Evolutionary conservation across 2,888 invertebrate genomes (phyloP).

Genomic region (Heliconius ismenius): DNA sequence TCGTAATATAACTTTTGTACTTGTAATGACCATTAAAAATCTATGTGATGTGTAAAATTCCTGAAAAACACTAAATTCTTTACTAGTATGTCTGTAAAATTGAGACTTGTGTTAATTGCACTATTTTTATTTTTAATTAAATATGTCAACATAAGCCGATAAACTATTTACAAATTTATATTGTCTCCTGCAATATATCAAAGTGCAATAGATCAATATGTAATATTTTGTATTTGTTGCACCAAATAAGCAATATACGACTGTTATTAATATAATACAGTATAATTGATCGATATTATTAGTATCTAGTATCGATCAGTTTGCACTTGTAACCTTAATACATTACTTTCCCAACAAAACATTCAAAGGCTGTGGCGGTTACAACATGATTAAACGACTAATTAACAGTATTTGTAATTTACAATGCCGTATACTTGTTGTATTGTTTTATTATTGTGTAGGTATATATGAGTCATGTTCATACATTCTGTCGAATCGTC

Average conservation of each 20-base stretch:
- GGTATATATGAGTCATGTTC: conserved; percentile 3
- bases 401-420: conserved; percentile 8
- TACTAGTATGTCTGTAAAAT: background rate
- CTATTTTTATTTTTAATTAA: background rate
- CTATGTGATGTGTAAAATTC: no score
- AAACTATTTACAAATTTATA: no score
- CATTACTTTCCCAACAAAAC: background rate
- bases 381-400: background rate
- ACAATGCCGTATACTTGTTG: background rate
- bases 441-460: conserved; percentile 5
- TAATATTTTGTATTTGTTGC: background rate
- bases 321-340: conserved; percentile 1
- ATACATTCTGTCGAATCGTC: background rate
- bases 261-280: no score
- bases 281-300: no score
- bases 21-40: no score
- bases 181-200: background rate
- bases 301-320: no score
- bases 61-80: background rate
- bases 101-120: no score
- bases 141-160: background rate
- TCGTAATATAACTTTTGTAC: no score
- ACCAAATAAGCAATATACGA: background rate
- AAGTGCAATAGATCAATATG: background rate
- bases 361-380: conserved; percentile 4